Conservation (phyloP, 1,140 invertebrate genomes). For the Drosophila pseudoobscura region DNA sequence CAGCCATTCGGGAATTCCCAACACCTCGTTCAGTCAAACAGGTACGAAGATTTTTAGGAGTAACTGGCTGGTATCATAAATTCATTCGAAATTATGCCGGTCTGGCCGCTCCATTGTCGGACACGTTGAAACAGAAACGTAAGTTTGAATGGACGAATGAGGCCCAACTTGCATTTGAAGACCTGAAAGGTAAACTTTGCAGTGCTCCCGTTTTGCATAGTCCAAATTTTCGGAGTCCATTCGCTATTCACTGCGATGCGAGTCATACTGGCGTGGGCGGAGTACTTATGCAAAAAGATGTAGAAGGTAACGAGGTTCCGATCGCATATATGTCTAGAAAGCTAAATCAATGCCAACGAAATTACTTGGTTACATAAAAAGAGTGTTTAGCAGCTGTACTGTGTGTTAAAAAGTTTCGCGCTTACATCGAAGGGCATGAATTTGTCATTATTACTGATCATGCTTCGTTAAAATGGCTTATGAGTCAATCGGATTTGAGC, state of each 20-base stretch:
- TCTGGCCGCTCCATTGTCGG: not conserved
- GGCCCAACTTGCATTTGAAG: slow-evolving; percentile 2
- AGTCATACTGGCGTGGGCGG: slow-evolving; percentile 9
- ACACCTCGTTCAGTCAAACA: not conserved
- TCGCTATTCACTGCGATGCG: slow-evolving; percentile 10
- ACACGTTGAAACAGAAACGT: not conserved
- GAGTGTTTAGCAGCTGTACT: too few relatives aligned
- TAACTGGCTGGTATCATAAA: not conserved
- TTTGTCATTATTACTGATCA: too few relatives aligned
- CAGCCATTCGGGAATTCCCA: not conserved
- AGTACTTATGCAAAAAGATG: slow-evolving; percentile 7
- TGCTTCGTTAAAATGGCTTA: too few relatives aligned
- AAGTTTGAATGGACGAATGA: not conserved
- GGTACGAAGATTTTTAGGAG: slow-evolving; percentile 4
- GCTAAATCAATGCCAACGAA: too few relatives aligned
- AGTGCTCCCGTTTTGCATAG: slow-evolving; percentile 2
- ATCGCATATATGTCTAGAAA: too few relatives aligned
- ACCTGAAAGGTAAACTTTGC: slow-evolving; percentile 1
- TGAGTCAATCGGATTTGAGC: too few relatives aligned
- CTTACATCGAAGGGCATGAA: too few relatives aligned
- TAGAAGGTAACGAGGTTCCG: too few relatives aligned
- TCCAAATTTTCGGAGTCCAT: slow-evolving; percentile 1
- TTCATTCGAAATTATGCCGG: slow-evolving; percentile 10
- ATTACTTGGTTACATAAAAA: too few relatives aligned
- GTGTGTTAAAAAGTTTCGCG: too few relatives aligned